Percentiles rank a stretch among this genome's conserved stretches.
Evolutionary conservation across 2,113 vertebrate species (phyloP).

Genomic region (Emydura subglobosa): DNA sequence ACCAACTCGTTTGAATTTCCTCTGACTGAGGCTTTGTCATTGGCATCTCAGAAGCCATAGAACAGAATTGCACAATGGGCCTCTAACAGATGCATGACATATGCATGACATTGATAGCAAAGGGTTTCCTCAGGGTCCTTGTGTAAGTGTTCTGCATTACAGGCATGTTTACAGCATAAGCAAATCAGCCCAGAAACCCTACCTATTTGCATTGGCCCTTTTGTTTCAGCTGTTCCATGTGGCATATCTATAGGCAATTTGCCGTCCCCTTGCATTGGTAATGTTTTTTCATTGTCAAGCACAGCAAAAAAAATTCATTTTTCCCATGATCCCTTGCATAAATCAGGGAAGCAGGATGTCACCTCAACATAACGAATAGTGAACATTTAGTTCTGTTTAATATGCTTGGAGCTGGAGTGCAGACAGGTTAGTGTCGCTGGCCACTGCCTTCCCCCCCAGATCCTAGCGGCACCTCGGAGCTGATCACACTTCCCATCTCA

Average conservation of each 20-base stretch:
- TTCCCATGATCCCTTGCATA: conserved; percentile 70
- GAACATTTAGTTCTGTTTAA: conserved; percentile 37
- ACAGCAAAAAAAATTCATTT: conserved; percentile 17
- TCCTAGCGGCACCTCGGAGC: background rate
- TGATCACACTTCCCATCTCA: background rate
- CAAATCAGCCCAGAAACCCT: rapidly evolving
- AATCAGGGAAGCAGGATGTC: conserved; percentile 77
- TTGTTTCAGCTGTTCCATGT: rapidly evolving
- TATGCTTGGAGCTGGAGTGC: background rate
- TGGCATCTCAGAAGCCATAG: background rate
- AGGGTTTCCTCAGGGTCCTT: background rate
- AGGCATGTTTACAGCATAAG: background rate
- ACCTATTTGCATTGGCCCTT: background rate
- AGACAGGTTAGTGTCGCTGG: background rate
- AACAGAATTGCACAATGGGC: background rate
- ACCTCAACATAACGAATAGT: conserved; percentile 48
- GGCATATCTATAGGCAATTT: conserved; percentile 29
- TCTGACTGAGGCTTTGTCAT: background rate
- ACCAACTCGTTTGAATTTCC: background rate
- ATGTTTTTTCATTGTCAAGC: background rate
- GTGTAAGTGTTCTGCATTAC: rapidly evolving
- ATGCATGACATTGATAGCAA: rapidly evolving
- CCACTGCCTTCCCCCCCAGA: background rate
- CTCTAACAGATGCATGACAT: background rate
- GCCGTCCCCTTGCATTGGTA: conserved; percentile 35